Evolutionary conservation across 2,888 invertebrate species (phyloP).

Genomic region (Ellobium chinense): DNA sequence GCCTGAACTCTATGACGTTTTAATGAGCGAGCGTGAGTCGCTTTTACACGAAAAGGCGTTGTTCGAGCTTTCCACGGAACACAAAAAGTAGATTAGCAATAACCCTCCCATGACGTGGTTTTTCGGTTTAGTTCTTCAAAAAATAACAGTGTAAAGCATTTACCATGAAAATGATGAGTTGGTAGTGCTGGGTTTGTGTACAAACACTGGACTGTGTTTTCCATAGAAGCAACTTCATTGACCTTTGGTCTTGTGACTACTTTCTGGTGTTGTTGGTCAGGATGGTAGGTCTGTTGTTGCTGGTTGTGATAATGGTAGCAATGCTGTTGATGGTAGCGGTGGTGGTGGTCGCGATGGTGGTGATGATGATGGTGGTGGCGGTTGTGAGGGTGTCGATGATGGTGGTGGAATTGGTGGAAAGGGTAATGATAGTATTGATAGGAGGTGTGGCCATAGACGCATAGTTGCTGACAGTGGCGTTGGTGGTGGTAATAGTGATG

Average conservation of each 20-base stretch:
- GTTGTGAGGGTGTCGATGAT: background rate
- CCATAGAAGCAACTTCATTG: too few species aligned
- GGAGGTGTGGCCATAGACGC: too few species aligned
- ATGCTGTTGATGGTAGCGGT: background rate
- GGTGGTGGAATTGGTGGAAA: background rate
- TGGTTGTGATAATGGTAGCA: background rate
- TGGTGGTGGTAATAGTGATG: background rate
- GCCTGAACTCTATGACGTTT: background rate
- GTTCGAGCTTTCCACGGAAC: background rate
- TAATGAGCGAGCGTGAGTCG: background rate
- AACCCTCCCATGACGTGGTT: background rate
- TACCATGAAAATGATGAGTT: too few species aligned
- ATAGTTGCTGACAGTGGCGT: background rate
- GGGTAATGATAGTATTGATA: too few species aligned
- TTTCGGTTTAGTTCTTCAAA: too few species aligned
- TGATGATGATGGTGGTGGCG: background rate
- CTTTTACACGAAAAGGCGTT: background rate
- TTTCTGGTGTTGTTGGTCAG: too few species aligned
- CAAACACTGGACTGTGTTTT: too few species aligned
- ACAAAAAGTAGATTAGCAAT: background rate
- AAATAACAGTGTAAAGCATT: too few species aligned
- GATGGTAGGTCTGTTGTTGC: background rate
- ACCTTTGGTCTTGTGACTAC: too few species aligned
- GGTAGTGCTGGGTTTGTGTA: too few species aligned
- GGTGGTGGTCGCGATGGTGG: background rate